Evolutionary conservation across 2,797 vertebrate species (phyloP).

Genomic region (Sebastes oblongus): DNA sequence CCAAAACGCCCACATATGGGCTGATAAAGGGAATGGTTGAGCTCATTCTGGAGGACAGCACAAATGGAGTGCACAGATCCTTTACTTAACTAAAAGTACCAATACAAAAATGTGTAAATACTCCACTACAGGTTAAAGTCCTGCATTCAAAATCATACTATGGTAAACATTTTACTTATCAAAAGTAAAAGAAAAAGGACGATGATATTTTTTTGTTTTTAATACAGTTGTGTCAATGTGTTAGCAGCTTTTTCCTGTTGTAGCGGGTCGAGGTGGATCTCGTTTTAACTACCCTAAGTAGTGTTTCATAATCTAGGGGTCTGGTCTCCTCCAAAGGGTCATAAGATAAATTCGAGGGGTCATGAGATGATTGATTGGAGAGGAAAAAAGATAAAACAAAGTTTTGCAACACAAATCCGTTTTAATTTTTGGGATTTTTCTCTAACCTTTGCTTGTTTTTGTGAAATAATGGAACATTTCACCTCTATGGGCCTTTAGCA

Average conservation of each 20-base stretch:
- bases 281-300: not conserved
- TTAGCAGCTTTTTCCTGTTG: not conserved
- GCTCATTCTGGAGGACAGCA: not conserved
- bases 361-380: not conserved
- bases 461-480: no score
- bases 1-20: not conserved
- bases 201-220: not conserved
- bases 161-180: no score
- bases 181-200: not conserved
- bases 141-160: no score
- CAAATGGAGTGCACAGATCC: not conserved
- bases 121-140: not conserved
- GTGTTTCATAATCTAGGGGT: not conserved
- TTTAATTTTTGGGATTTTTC: accelerated
- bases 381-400: not conserved
- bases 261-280: accelerated
- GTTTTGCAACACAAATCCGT: not conserved
- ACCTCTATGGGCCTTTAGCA: no score
- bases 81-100: not conserved
- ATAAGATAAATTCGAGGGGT: not conserved
- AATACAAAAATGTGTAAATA: not conserved
- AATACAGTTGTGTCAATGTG: not conserved
- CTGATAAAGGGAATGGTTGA: not conserved
- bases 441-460: no score
- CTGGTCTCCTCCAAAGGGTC: no score